phyloP scores from a whole-genome alignment of 2,888 invertebrate species.

The Germaria angustata region DNA sequence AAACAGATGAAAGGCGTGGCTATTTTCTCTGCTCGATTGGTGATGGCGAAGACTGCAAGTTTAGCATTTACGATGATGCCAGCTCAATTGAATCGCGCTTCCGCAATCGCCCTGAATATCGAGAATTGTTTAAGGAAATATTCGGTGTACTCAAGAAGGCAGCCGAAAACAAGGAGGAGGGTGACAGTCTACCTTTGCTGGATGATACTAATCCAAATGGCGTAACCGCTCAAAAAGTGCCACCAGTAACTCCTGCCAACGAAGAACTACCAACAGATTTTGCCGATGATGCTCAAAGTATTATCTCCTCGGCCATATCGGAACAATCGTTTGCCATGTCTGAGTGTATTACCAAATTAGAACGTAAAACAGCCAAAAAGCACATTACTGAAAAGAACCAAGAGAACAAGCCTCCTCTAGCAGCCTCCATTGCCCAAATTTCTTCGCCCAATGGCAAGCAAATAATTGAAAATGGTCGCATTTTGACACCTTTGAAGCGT shows the following conservation, averaged over 20 bases:
- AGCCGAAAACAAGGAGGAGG: constrained; percentile 90
- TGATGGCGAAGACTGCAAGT: constrained; percentile 91
- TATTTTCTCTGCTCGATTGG: constrained; percentile 91
- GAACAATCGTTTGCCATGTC: constrained; percentile 86
- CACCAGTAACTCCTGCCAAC: constrained; percentile 85
- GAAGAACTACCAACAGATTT: constrained; percentile 83
- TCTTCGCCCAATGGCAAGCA: constrained; percentile 68
- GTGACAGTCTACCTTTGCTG: constrained; percentile 86
- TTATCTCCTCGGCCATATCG: constrained; percentile 88
- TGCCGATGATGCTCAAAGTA: constrained; percentile 85
- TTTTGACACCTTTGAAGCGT: constrained; percentile 85
- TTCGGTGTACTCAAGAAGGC: constrained; percentile 91
- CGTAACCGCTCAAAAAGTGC: constrained; percentile 81
- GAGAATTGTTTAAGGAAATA: constrained; percentile 90
- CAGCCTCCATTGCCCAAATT: constrained; percentile 67
- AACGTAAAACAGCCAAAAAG: constrained; percentile 81
- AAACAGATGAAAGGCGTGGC: constrained; percentile 90
- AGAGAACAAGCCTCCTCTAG: constrained; percentile 77
- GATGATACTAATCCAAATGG: constrained; percentile 82
- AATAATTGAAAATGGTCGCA: constrained; percentile 79
- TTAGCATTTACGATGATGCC: constrained; percentile 91
- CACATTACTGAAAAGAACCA: constrained; percentile 77
- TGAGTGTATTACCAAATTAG: constrained; percentile 83
- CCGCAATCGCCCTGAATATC: constrained; percentile 90
- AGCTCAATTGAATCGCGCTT: constrained; percentile 90